These are phyloP conservation scores for Xenopus petersii DNA, from an alignment of 2,797 vertebrate species.

Conservation along the genomic window DNA sequence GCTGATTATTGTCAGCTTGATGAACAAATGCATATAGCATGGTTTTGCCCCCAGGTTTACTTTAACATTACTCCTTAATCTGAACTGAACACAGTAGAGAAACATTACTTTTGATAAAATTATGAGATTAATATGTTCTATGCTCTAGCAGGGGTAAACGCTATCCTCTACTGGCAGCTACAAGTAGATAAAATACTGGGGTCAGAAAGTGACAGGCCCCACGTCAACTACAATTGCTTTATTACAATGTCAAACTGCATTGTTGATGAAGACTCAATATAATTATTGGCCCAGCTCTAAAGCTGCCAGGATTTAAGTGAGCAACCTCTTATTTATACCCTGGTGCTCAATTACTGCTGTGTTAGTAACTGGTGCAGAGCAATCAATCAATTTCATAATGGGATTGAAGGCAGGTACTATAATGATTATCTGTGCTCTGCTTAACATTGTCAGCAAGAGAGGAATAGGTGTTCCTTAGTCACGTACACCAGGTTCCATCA, in stretches of 20 bases:
- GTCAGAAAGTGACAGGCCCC: slow-evolving; percentile 5
- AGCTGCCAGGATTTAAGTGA: slow-evolving; percentile 24
- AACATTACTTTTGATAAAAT: too few species aligned
- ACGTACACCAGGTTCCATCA: slow-evolving; percentile 4
- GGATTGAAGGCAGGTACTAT: slow-evolving; percentile 37
- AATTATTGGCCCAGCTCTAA: slow-evolving; percentile 34
- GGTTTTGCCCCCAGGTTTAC: too few species aligned
- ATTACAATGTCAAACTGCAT: slow-evolving; percentile 29
- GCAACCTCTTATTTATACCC: slow-evolving; percentile 23
- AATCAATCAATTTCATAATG: slow-evolving; percentile 38
- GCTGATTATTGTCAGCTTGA: too few species aligned
- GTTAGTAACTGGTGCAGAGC: slow-evolving; percentile 29
- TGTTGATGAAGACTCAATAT: slow-evolving; percentile 26
- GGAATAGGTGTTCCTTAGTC: slow-evolving; percentile 23
- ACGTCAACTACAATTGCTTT: slow-evolving; percentile 36
- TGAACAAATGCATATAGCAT: too few species aligned
- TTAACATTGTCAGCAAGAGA: slow-evolving; percentile 34
- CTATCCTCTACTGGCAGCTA: neutral
- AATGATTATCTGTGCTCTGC: slow-evolving; percentile 43
- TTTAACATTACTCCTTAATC: too few species aligned
- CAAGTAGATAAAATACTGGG: neutral
- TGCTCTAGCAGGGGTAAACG: neutral
- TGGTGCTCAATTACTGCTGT: slow-evolving; percentile 20
- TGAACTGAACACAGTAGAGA: too few species aligned
- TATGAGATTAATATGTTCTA: neutral